These are phyloP conservation scores for Oreotrochilus melanogaster DNA, from an alignment of 2,113 vertebrate genomes.

Conservation along the genomic window DNA sequence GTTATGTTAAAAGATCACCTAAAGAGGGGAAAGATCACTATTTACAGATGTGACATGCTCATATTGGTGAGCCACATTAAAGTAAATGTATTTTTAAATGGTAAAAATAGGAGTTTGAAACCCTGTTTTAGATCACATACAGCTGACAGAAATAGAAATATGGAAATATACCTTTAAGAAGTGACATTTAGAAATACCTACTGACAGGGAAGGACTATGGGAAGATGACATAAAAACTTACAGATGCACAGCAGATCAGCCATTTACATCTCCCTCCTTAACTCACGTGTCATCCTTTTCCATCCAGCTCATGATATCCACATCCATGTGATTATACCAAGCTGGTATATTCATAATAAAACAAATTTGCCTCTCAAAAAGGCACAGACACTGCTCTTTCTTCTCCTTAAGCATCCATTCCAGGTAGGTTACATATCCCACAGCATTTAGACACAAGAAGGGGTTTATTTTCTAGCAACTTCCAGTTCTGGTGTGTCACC, in stretches of 20 bases:
- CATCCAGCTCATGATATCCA: neutral
- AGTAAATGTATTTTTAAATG: neutral
- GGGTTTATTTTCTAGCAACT: neutral
- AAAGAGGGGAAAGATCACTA: neutral
- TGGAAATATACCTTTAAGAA: neutral
- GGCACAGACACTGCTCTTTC: neutral
- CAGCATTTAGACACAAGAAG: neutral
- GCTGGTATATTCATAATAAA: neutral
- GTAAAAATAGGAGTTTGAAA: neutral
- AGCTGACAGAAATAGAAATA: neutral
- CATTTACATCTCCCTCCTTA: conserved; percentile 40
- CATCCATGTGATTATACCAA: neutral
- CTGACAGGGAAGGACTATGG: neutral
- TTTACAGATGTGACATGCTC: neutral
- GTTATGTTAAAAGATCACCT: neutral
- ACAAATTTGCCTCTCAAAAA: neutral
- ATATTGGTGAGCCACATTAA: neutral
- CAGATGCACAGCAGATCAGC: neutral
- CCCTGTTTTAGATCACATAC: neutral
- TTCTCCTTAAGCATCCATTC: neutral
- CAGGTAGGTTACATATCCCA: neutral
- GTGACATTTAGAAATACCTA: neutral
- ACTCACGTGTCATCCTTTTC: conserved; percentile 30
- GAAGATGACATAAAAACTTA: neutral
- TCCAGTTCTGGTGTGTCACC: neutral